These are phyloP conservation scores for Archips xylosteana DNA, from an alignment of 2,888 invertebrate genomes.

Conservation along the genomic window DNA sequence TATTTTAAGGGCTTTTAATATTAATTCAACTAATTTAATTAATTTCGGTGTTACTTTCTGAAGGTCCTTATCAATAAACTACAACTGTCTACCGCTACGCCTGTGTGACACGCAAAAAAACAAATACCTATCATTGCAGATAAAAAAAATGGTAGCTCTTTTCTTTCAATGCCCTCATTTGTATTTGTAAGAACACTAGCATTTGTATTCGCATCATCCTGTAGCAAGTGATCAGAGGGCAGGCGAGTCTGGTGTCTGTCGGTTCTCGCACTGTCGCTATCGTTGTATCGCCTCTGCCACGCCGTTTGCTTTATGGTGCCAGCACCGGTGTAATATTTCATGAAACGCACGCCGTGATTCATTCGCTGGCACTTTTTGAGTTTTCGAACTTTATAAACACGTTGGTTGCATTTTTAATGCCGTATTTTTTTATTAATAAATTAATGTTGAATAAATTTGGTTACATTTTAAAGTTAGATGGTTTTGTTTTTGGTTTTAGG, in stretches of 20 bases:
- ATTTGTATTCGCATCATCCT: constrained; percentile 52
- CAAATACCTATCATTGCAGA: too few relatives aligned
- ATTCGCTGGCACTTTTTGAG: constrained; percentile 81
- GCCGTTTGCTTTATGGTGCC: constrained; percentile 85
- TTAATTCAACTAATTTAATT: too few relatives aligned
- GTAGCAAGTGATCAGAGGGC: constrained; percentile 61
- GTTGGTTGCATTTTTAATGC: constrained; percentile 35
- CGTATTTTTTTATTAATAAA: constrained; percentile 24
- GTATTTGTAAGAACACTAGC: neutral
- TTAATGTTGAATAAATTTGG: constrained; percentile 19
- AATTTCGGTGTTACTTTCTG: too few relatives aligned
- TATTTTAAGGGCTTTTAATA: too few relatives aligned
- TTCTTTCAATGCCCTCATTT: too few relatives aligned
- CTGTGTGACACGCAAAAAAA: too few relatives aligned
- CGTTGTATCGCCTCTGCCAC: constrained; percentile 84
- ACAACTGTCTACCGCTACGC: too few relatives aligned
- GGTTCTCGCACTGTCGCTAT: constrained; percentile 82
- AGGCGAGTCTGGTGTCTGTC: constrained; percentile 81
- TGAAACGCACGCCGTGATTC: constrained; percentile 85
- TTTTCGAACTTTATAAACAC: constrained; percentile 63
- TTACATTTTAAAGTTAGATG: constrained; percentile 27
- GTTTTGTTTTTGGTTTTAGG: neutral
- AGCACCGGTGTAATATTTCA: constrained; percentile 84
- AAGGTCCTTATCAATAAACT: too few relatives aligned
- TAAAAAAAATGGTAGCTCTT: too few relatives aligned